Conservation (phyloP, 37 sponge, comb jelly and placozoan species). For the Dysidea cf. avara region DNA sequence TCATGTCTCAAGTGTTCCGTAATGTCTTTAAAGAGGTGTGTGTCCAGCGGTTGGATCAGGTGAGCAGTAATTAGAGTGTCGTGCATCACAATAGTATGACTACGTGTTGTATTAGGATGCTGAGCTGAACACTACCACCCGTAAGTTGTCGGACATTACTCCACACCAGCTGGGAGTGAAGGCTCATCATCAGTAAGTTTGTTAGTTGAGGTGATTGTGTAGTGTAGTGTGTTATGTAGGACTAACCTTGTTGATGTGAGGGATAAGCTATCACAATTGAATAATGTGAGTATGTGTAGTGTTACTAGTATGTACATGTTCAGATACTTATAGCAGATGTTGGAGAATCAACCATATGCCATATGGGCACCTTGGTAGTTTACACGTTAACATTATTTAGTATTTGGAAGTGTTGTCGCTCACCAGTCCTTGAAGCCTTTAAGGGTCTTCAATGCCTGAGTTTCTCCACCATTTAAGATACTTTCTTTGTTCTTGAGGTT, state of each 20-base stretch:
- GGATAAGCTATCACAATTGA: conserved; percentile 41
- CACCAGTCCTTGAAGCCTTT: too few species aligned
- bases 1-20: conserved; percentile 56
- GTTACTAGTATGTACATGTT: too few species aligned
- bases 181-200: conserved; percentile 43
- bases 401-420: too few species aligned
- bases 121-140: conserved; percentile 76
- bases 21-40: conserved; percentile 69
- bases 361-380: too few species aligned
- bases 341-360: too few species aligned
- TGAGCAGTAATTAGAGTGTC: conserved; percentile 5
- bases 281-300: conserved; percentile 49
- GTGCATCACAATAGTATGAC: background rate
- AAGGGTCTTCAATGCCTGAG: too few species aligned
- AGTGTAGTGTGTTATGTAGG: too few species aligned
- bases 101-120: conserved; percentile 60
- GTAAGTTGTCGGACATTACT: conserved; percentile 71
- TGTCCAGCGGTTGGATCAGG: conserved; percentile 38
- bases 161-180: conserved; percentile 69
- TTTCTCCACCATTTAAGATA: too few species aligned
- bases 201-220: background rate
- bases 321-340: too few species aligned
- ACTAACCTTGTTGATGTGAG: conserved; percentile 41
- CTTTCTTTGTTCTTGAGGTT: too few species aligned
- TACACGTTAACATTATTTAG: too few species aligned